phyloP scores from a whole-genome alignment of 2,888 invertebrate species.

The Nyleta sp. region DNA sequence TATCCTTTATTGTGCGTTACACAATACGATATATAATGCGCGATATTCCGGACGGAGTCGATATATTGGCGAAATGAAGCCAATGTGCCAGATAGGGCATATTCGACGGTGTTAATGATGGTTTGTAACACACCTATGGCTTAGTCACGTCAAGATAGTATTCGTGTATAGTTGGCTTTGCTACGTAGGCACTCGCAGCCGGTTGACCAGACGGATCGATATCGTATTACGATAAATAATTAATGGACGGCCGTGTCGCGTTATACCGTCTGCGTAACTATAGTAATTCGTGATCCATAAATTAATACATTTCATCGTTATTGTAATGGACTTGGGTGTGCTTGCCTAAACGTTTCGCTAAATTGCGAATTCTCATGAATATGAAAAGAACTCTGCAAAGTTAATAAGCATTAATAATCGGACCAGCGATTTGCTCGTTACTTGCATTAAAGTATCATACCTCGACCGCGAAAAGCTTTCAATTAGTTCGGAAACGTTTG shows the following conservation, averaged over 20 bases:
- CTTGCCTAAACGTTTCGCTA: slow-evolving; percentile 56
- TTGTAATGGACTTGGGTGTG: slow-evolving; percentile 48
- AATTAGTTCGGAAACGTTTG: slow-evolving; percentile 25
- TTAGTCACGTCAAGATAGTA: slow-evolving; percentile 63
- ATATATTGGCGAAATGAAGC: slow-evolving; percentile 66
- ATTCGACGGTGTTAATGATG: slow-evolving; percentile 72
- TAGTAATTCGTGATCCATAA: slow-evolving; percentile 62
- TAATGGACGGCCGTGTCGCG: slow-evolving; percentile 70
- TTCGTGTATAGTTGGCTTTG: slow-evolving; percentile 63
- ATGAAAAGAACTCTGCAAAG: slow-evolving; percentile 60
- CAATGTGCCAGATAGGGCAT: slow-evolving; percentile 67
- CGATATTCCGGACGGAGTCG: slow-evolving; percentile 57
- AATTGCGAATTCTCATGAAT: slow-evolving; percentile 57
- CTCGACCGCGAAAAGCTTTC: slow-evolving; percentile 25
- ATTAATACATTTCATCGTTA: slow-evolving; percentile 65
- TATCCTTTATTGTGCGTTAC: slow-evolving; percentile 58
- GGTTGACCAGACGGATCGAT: slow-evolving; percentile 79
- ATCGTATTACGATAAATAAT: slow-evolving; percentile 81
- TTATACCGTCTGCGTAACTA: slow-evolving; percentile 52
- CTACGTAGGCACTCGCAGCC: slow-evolving; percentile 68
- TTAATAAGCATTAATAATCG: slow-evolving; percentile 58
- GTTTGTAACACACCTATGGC: slow-evolving; percentile 66
- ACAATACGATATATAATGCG: slow-evolving; percentile 60
- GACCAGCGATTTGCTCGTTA: slow-evolving; percentile 47
- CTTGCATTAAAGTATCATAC: slow-evolving; percentile 29